These are phyloP conservation scores for Chauna torquata DNA, from an alignment of 2,113 vertebrate genomes.

Conservation along the genomic window DNA sequence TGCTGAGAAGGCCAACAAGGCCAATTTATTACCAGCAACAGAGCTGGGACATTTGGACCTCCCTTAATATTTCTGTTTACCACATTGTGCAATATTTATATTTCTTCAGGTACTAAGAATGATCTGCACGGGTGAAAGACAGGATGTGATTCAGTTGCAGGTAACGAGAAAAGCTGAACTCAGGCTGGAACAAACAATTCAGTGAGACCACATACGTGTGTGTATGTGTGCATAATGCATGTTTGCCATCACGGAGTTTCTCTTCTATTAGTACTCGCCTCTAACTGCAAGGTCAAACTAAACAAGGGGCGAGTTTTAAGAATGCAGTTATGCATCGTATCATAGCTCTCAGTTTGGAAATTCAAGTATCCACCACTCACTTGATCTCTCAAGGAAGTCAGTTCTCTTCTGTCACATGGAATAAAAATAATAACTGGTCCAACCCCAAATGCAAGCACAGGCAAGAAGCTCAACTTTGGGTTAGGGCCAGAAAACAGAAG, in stretches of 20 bases:
- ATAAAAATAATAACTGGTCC: background rate
- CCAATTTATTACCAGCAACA: background rate
- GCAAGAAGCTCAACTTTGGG: background rate
- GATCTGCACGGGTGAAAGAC: background rate
- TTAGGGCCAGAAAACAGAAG: background rate
- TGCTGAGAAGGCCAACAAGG: background rate
- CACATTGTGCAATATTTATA: background rate
- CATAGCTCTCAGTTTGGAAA: background rate
- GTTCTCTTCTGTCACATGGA: background rate
- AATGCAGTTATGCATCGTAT: background rate
- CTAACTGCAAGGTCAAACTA: background rate
- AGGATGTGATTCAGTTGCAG: background rate
- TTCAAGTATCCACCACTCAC: background rate
- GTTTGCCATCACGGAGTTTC: background rate
- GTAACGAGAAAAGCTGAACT: background rate
- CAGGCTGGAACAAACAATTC: fast-evolving
- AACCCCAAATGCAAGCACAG: background rate
- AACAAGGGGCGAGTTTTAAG: background rate
- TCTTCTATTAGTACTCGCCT: background rate
- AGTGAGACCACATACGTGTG: background rate
- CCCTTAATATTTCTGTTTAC: background rate
- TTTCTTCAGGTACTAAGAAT: background rate
- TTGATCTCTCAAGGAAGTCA: background rate
- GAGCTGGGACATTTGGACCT: background rate
- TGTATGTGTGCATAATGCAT: too few relatives aligned